phyloP scores from a whole-genome alignment of 2,888 invertebrate species.

The Agrochola macilenta region DNA sequence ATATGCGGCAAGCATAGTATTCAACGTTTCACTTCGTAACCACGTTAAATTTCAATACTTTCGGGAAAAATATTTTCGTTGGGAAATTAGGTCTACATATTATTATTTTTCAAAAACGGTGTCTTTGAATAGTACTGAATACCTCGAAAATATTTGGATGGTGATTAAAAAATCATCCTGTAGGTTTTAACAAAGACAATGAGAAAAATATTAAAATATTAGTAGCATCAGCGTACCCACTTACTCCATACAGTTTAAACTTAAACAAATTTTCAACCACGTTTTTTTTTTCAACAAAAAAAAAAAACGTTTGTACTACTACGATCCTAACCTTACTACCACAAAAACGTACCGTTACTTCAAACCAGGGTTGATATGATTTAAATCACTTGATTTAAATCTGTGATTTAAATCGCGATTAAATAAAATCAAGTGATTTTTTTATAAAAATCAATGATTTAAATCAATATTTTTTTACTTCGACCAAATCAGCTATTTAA shows the following conservation, averaged over 20 bases:
- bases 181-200: background rate
- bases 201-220: background rate
- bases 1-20: background rate
- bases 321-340: background rate
- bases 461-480: too few species aligned
- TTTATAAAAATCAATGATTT: too few species aligned
- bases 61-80: background rate
- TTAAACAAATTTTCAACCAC: too few species aligned
- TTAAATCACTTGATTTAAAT: too few species aligned
- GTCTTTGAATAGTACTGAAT: background rate
- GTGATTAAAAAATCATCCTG: constrained; percentile 5
- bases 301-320: background rate
- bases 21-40: background rate
- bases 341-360: background rate
- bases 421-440: too few species aligned
- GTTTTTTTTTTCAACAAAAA: background rate
- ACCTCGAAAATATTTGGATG: background rate
- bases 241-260: constrained; percentile 33
- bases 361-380: too few species aligned
- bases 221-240: background rate
- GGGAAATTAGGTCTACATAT: background rate
- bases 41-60: background rate
- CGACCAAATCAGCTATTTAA: too few species aligned
- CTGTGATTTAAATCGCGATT: too few species aligned
- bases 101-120: background rate